Evolutionary conservation across 2,888 invertebrate genomes (phyloP).

Genomic region (Leptinotarsa haldemani): DNA sequence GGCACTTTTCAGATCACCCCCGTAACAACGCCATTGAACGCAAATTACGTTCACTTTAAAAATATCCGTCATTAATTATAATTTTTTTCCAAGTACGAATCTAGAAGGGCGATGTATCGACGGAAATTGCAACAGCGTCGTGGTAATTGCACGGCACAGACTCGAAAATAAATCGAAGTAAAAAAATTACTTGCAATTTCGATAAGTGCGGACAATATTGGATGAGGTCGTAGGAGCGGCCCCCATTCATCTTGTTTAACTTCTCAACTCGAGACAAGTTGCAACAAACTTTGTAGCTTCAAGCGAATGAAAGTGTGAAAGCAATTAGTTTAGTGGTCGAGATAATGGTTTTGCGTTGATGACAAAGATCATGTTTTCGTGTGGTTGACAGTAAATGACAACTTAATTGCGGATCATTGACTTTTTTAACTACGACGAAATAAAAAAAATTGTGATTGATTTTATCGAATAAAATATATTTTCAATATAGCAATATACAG

Average conservation of each 20-base stretch:
- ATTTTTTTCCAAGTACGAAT: neutral
- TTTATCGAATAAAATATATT: too few relatives aligned
- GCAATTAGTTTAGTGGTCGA: neutral
- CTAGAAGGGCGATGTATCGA: neutral
- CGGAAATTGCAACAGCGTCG: neutral
- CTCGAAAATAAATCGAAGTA: conserved; percentile 6
- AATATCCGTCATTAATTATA: neutral
- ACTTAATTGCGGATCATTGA: too few relatives aligned
- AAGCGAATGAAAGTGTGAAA: neutral
- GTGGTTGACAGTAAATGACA: too few relatives aligned
- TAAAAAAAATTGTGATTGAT: too few relatives aligned
- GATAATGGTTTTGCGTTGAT: neutral
- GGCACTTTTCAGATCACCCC: too few relatives aligned
- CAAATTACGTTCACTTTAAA: neutral
- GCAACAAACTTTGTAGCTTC: neutral
- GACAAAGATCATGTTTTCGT: neutral
- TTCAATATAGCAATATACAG: too few relatives aligned
- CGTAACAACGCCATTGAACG: too few relatives aligned
- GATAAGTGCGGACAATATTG: conserved; percentile 12
- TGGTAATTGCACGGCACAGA: neutral
- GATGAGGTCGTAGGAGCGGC: conserved; percentile 16
- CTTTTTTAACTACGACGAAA: too few relatives aligned
- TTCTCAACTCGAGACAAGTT: conserved; percentile 7
- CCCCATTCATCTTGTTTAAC: conserved; percentile 21
- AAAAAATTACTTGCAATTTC: conserved; percentile 24